These are phyloP conservation scores for Garrulus glandarius DNA, from an alignment of 2,797 vertebrate species.

Conservation along the genomic window DNA sequence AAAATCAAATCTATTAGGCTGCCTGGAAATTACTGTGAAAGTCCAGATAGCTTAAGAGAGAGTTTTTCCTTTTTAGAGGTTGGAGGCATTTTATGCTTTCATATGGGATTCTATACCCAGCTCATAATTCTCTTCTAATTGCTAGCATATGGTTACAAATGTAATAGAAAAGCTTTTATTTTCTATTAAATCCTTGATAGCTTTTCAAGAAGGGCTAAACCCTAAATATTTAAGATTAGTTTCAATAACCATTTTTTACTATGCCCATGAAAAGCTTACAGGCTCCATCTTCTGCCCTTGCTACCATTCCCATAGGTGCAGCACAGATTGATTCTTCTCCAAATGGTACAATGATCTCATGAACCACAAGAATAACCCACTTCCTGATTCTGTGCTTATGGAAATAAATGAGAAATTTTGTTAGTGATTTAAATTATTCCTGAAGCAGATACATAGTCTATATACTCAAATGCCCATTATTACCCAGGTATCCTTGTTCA, in stretches of 20 bases:
- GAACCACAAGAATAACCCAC: neutral
- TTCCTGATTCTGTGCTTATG: neutral
- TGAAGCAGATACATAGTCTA: neutral
- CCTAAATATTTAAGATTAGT: neutral
- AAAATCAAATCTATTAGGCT: neutral
- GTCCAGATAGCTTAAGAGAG: neutral
- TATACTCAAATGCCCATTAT: neutral
- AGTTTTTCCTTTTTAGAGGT: neutral
- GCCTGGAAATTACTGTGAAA: neutral
- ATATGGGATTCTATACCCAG: neutral
- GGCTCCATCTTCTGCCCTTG: neutral
- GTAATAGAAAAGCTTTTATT: constrained; percentile 16
- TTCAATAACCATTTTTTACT: neutral
- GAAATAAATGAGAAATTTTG: neutral
- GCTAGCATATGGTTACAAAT: neutral
- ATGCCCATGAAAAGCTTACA: neutral
- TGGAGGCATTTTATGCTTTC: neutral
- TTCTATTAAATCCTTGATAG: neutral
- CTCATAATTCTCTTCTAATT: constrained; percentile 10
- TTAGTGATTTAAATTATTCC: neutral
- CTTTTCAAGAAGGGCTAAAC: neutral
- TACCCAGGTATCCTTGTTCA: neutral
- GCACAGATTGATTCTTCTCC: neutral
- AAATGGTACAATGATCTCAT: neutral
- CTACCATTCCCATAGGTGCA: neutral